These are phyloP conservation scores for Caiman crocodilus DNA, from an alignment of 2,797 vertebrate species.

Conservation along the genomic window DNA sequence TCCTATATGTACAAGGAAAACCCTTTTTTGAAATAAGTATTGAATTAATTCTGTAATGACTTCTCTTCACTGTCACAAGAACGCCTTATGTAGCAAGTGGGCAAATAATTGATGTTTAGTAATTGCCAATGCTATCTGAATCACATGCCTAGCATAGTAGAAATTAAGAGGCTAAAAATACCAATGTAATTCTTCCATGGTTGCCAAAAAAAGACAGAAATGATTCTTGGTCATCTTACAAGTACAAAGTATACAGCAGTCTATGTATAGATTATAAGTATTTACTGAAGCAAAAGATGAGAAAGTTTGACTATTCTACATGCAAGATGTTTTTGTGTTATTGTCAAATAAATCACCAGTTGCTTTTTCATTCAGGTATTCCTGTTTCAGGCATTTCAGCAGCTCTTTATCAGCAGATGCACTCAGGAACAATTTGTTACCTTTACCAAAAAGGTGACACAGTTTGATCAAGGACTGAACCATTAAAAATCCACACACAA, in stretches of 20 bases:
- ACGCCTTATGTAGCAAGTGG: not conserved
- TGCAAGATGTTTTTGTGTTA: not conserved
- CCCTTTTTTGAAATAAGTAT: not conserved
- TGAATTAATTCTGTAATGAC: not conserved
- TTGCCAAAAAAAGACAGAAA: not conserved
- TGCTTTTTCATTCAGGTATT: not conserved
- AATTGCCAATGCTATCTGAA: not conserved
- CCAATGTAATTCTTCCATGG: not conserved
- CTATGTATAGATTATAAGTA: not conserved
- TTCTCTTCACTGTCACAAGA: not conserved
- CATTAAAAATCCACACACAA: not conserved
- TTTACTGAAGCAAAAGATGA: not conserved
- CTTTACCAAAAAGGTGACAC: not conserved
- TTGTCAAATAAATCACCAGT: not conserved
- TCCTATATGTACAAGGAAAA: not conserved
- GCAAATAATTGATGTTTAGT: not conserved
- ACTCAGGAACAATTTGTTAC: conserved; percentile 11
- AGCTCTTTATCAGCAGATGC: not conserved
- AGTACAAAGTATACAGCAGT: not conserved
- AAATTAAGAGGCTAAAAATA: not conserved
- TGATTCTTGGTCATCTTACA: not conserved
- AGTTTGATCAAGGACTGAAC: not conserved
- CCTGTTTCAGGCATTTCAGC: not conserved
- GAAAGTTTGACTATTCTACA: not conserved
- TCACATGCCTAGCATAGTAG: fast-evolving